These are phyloP conservation scores for Pampusana beccarii DNA, from an alignment of 2,113 vertebrate species.

Conservation along the genomic window DNA sequence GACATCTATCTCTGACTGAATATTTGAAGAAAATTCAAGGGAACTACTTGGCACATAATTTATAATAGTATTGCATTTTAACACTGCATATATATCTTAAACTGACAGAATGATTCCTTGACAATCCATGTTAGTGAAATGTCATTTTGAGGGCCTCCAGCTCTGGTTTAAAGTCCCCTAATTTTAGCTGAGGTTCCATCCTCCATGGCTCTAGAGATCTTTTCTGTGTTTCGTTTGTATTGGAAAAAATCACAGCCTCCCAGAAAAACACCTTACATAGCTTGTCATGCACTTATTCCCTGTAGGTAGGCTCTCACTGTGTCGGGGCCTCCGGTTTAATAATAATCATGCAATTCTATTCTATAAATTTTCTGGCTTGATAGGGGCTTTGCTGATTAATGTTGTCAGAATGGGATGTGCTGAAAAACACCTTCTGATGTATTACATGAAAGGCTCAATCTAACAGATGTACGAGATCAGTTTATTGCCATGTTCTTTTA, in stretches of 20 bases:
- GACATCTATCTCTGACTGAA: not conserved
- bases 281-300: not conserved
- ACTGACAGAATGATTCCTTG: not conserved
- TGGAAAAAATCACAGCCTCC: not conserved
- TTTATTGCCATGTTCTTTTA: conserved; percentile 40
- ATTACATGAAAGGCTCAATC: conserved; percentile 37
- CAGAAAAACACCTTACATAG: not conserved
- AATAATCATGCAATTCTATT: not conserved
- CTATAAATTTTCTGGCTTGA: conserved; percentile 15
- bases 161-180: not conserved
- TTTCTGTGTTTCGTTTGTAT: not conserved
- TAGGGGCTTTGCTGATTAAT: conserved; percentile 28
- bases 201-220: not conserved
- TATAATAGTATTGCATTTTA: not conserved
- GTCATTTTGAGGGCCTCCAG: not conserved
- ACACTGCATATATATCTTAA: not conserved
- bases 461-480: not conserved
- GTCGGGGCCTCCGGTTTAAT: conserved; percentile 9
- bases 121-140: not conserved
- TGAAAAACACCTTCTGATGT: conserved; percentile 52
- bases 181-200: not conserved
- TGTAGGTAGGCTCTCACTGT: not conserved
- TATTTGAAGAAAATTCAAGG: not conserved
- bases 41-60: not conserved
- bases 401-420: conserved; percentile 23